A percentile compares a stretch with the other conserved stretches of the same genome.
Conservation (phyloP, 2,113 vertebrate species). For the Cyrtonyx montezumae region DNA sequence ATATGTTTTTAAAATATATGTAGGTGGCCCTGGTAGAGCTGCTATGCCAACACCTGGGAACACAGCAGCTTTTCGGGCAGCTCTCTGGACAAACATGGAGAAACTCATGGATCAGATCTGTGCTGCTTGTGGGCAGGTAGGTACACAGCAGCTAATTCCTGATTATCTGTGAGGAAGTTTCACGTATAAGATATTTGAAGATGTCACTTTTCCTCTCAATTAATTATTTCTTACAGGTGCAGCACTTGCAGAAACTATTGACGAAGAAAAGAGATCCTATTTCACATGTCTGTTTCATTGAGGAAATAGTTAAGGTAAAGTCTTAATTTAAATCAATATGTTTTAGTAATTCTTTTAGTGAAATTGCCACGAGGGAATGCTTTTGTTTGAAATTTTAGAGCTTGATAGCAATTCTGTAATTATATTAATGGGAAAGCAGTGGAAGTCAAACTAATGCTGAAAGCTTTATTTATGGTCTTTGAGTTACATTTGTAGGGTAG, state of each 20-base stretch:
- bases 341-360: neutral
- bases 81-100: conserved; percentile 98
- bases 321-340: neutral
- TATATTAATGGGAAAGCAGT: neutral
- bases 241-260: conserved; percentile 96
- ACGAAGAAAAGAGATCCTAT: conserved; percentile 96
- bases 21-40: conserved; percentile 93
- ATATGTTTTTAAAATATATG: neutral
- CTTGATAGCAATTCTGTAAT: neutral
- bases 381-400: conserved; percentile 2
- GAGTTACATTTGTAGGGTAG: neutral
- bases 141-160: conserved; percentile 58
- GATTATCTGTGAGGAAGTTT: neutral
- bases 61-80: conserved; percentile 92
- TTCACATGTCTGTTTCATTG: conserved; percentile 95
- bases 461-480: neutral
- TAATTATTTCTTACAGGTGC: conserved; percentile 81
- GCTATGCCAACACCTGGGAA: conserved; percentile 93
- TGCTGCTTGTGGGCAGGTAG: conserved; percentile 90
- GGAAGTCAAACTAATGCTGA: neutral
- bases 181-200: neutral
- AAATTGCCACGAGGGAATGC: neutral
- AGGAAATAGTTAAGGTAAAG: conserved; percentile 94
- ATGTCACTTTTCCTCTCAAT: neutral
- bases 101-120: conserved; percentile 98